These are phyloP conservation scores for Xylocopa sonorina DNA, from an alignment of 1,140 invertebrate genomes.

Conservation along the genomic window DNA sequence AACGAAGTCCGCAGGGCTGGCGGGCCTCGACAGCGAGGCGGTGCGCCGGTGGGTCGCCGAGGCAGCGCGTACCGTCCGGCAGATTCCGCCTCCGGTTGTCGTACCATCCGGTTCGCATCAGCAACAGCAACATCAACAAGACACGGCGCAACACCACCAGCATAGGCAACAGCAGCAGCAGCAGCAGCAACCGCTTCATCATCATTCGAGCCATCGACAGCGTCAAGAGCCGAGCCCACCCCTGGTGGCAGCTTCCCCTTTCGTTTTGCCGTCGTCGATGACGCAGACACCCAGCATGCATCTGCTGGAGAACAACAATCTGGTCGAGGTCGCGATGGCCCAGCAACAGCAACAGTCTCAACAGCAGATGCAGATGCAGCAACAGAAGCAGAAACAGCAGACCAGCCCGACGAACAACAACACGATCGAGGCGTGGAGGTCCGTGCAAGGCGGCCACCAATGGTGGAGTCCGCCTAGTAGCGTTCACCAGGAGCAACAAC, in stretches of 20 bases:
- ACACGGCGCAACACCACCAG: conserved; percentile 65
- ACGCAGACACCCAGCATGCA: conserved; percentile 81
- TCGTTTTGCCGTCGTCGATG: conserved; percentile 76
- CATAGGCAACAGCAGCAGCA: conserved; percentile 52
- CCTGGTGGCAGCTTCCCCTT: conserved; percentile 65
- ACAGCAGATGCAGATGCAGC: conserved; percentile 62
- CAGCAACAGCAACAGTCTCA: conserved; percentile 69
- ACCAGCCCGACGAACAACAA: conserved; percentile 81
- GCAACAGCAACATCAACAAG: conserved; percentile 53
- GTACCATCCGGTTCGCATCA: conserved; percentile 68
- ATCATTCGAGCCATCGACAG: conserved; percentile 66
- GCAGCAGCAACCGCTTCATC: conserved; percentile 61
- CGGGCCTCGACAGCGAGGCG: conserved; percentile 81
- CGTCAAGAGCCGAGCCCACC: conserved; percentile 71
- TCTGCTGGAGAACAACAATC: conserved; percentile 79
- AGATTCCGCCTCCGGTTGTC: conserved; percentile 74
- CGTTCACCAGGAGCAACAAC: conserved; percentile 70
- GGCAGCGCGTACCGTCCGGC: conserved; percentile 78
- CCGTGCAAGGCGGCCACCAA: conserved; percentile 77
- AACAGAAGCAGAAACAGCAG: conserved; percentile 78
- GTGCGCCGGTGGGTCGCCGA: conserved; percentile 81
- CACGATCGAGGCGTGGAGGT: conserved; percentile 79
- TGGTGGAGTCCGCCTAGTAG: conserved; percentile 76
- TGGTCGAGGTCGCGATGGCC: conserved; percentile 74
- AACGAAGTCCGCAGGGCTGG: conserved; percentile 79